Conservation (phyloP, 2,888 invertebrate species). For the Drosophila flavopinicola region DNA sequence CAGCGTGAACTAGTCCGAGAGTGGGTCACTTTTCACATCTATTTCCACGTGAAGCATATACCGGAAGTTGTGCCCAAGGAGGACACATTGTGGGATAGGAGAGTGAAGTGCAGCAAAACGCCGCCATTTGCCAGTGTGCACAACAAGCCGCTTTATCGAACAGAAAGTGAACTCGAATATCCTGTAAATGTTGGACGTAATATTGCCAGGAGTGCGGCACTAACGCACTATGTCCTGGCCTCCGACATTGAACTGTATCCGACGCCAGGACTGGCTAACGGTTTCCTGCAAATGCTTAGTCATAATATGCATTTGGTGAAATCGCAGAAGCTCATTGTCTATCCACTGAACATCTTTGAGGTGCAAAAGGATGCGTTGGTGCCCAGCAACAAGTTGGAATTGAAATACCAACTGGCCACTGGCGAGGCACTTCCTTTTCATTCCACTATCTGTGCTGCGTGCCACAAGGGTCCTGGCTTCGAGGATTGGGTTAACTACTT, state of each 20-base stretch:
- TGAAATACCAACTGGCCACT: constrained; percentile 42
- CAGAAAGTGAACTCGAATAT: constrained; percentile 90
- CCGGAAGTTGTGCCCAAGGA: constrained; percentile 82
- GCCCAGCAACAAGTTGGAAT: constrained; percentile 62
- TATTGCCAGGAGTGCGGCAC: constrained; percentile 90
- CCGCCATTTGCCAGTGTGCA: constrained; percentile 40
- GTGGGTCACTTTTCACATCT: constrained; percentile 87
- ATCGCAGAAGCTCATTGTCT: constrained; percentile 36
- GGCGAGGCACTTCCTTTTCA: constrained; percentile 55
- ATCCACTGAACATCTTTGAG: constrained; percentile 65
- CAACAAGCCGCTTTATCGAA: constrained; percentile 84
- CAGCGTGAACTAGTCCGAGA: constrained; percentile 85
- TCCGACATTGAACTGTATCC: constrained; percentile 95
- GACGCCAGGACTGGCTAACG: constrained; percentile 89
- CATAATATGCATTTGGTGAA: constrained; percentile 85
- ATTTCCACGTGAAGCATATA: constrained; percentile 86
- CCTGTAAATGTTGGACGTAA: constrained; percentile 94
- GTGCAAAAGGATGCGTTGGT: constrained; percentile 27
- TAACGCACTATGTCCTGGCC: constrained; percentile 91
- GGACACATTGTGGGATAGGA: constrained; percentile 36
- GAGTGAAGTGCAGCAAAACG: constrained; percentile 42
- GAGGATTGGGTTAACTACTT: constrained; percentile 52
- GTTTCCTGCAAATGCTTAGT: constrained; percentile 91
- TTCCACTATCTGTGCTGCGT: constrained; percentile 42
- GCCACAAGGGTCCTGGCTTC: constrained; percentile 83